A percentile compares a stretch with the other conserved stretches of the same genome.
Evolutionary conservation across 2,113 vertebrate genomes (phyloP).

Genomic region (Entelurus aequoreus): DNA sequence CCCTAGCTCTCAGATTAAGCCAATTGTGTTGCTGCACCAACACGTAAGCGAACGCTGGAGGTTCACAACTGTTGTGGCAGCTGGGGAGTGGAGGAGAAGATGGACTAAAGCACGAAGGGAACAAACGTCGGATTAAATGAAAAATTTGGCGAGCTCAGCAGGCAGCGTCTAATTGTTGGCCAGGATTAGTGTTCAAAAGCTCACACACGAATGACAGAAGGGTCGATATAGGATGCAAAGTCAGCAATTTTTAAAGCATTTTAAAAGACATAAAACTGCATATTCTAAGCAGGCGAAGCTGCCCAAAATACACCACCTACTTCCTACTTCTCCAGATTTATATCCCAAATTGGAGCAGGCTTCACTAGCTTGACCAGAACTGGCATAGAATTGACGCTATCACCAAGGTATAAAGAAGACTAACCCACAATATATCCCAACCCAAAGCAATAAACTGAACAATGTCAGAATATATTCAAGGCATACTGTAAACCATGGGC

Average conservation of each 20-base stretch:
- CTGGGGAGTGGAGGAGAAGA: slow-evolving; percentile 2
- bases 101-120: neutral
- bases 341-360: neutral
- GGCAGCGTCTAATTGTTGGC: neutral
- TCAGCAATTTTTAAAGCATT: neutral
- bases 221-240: neutral
- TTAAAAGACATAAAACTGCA: neutral
- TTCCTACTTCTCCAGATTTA: neutral
- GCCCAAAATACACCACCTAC: neutral
- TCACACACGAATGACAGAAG: neutral
- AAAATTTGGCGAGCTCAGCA: neutral
- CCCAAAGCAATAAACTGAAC: too few relatives aligned
- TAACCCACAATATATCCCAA: neutral
- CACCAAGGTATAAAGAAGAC: neutral
- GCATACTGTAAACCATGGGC: too few relatives aligned
- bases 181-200: neutral
- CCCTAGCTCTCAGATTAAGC: slow-evolving; percentile 2
- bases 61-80: slow-evolving; percentile 5
- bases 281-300: too few relatives aligned
- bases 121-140: neutral
- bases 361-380: neutral
- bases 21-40: slow-evolving; percentile 4
- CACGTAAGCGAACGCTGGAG: neutral
- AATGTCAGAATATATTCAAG: too few relatives aligned
- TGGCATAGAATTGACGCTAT: neutral